phyloP scores from a whole-genome alignment of 2,888 invertebrate genomes.

The Bimastos eiseni region DNA sequence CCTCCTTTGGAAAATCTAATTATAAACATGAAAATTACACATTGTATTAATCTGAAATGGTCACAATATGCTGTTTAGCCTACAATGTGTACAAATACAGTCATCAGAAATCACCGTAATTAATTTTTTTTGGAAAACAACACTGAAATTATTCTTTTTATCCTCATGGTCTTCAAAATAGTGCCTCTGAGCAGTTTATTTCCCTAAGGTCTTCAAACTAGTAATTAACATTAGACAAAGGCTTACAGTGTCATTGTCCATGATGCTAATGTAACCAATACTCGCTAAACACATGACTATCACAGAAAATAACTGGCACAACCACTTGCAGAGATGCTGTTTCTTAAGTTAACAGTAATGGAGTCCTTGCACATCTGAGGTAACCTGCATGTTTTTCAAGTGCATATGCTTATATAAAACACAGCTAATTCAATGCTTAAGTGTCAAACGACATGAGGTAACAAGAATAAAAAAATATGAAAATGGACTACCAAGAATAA shows the following conservation, averaged over 20 bases:
- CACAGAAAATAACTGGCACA: background rate
- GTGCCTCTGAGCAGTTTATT: background rate
- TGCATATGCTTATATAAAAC: background rate
- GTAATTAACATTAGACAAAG: background rate
- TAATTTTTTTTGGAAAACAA: background rate
- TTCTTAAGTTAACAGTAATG: background rate
- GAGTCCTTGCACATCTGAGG: background rate
- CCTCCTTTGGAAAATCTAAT: slow-evolving; percentile 81
- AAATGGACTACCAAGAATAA: background rate
- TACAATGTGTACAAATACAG: background rate
- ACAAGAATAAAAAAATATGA: background rate
- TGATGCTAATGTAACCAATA: background rate
- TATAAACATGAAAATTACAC: background rate
- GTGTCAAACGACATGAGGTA: background rate
- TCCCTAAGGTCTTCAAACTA: background rate
- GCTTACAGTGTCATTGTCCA: background rate
- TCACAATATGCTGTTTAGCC: no score
- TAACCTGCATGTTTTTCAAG: background rate
- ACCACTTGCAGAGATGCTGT: background rate
- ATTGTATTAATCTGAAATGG: no score
- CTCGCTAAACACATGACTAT: background rate
- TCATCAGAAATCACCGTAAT: background rate
- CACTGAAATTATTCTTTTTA: background rate
- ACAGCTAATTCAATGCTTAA: background rate
- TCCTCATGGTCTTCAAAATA: background rate